Evolutionary conservation across 2,888 invertebrate species (phyloP).

Genomic region (Tineola bisselliella): DNA sequence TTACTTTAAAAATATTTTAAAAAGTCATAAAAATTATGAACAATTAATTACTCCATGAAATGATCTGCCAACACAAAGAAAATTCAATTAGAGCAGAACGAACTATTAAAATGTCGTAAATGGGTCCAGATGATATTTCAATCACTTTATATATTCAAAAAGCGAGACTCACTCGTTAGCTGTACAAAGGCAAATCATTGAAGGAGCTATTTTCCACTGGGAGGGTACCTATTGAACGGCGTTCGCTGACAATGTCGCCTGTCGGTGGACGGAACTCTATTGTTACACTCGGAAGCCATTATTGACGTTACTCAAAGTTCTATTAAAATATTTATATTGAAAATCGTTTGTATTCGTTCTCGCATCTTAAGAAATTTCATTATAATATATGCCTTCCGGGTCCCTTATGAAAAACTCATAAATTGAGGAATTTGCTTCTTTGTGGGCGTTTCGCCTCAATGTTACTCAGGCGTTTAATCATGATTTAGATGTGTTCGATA

Average conservation of each 20-base stretch:
- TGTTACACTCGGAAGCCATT: conserved; percentile 60
- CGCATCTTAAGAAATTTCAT: conserved; percentile 9
- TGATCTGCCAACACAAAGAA: background rate
- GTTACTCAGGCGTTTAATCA: background rate
- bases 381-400: conserved; percentile 7
- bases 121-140: conserved; percentile 32
- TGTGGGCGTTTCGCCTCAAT: background rate
- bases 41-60: background rate
- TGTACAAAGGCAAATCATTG: conserved; percentile 47
- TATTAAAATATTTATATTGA: conserved; percentile 54
- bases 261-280: conserved; percentile 53
- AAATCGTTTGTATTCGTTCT: conserved; percentile 34
- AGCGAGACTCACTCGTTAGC: conserved; percentile 38
- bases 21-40: background rate
- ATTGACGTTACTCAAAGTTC: conserved; percentile 60
- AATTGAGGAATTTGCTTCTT: conserved; percentile 5
- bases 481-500: background rate
- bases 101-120: conserved; percentile 14
- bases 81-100: background rate
- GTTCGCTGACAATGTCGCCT: conserved; percentile 44
- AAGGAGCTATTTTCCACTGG: conserved; percentile 52
- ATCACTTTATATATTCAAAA: conserved; percentile 38
- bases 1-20: too few species aligned
- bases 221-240: conserved; percentile 41
- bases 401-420: conserved; percentile 1